Conservation (phyloP, 2,797 vertebrate species). For the Emydoidea blandingii region DNA sequence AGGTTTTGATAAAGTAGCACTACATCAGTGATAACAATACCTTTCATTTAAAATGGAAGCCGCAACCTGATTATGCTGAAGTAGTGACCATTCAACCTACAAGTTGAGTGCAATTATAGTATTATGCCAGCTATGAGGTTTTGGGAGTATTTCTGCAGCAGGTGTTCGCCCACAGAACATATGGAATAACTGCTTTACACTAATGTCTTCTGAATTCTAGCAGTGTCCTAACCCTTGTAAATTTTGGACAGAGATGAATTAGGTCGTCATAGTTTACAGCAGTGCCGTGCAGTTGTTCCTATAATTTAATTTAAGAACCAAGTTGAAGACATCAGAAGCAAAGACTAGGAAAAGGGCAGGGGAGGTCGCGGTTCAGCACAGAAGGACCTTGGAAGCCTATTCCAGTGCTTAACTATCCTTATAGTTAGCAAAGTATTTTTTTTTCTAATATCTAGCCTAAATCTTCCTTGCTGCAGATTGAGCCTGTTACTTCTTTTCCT, state of each 20-base stretch:
- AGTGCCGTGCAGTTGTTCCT: not conserved
- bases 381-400: not conserved
- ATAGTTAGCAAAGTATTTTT: too few species aligned
- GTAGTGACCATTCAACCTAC: constrained; percentile 61
- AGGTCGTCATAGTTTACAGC: constrained; percentile 18
- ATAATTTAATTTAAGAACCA: constrained; percentile 33
- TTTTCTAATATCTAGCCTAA: not conserved
- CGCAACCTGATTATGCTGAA: constrained; percentile 51
- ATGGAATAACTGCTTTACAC: constrained; percentile 63
- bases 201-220: constrained; percentile 44
- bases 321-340: constrained; percentile 41
- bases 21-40: constrained; percentile 47
- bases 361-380: not conserved
- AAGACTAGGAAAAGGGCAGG: constrained; percentile 5
- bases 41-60: constrained; percentile 30
- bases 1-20: constrained; percentile 36
- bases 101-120: constrained; percentile 41
- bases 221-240: constrained; percentile 48
- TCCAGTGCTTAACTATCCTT: not conserved
- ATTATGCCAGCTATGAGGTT: constrained; percentile 53
- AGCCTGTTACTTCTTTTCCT: not conserved
- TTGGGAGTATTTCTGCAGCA: constrained; percentile 61
- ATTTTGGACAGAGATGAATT: constrained; percentile 39
- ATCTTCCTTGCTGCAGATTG: not conserved
- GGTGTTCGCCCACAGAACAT: constrained; percentile 54